These are phyloP conservation scores for Protobothrops mucrosquamatus DNA, from an alignment of 2,113 vertebrate genomes.

Conservation along the genomic window DNA sequence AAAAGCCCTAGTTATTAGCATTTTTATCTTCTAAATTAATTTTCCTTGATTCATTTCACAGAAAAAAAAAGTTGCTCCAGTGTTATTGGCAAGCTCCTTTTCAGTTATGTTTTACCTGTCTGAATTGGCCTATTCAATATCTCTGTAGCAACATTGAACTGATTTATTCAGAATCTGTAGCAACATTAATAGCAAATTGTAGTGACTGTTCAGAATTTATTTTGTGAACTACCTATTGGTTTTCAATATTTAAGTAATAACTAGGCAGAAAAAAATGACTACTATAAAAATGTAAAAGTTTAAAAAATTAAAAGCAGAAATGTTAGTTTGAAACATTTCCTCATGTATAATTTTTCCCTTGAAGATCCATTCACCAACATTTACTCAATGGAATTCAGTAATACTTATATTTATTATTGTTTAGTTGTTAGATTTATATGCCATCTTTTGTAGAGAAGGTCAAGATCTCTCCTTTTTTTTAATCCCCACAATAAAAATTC, in stretches of 20 bases:
- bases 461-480: neutral
- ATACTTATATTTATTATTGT: neutral
- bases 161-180: neutral
- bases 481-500: neutral
- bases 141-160: neutral
- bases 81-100: neutral
- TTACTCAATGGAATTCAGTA: neutral
- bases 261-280: neutral
- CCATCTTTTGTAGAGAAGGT: neutral
- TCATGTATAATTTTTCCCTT: neutral
- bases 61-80: neutral
- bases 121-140: neutral
- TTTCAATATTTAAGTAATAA: neutral
- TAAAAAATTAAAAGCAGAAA: neutral
- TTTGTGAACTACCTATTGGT: neutral
- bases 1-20: neutral
- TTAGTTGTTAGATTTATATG: neutral
- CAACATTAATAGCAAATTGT: neutral
- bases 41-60: neutral
- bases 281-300: neutral
- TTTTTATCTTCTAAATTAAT: neutral
- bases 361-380: neutral
- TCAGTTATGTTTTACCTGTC: neutral
- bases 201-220: neutral
- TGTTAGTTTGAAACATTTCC: neutral